A percentile compares a stretch with the other conserved stretches of the same genome.
phyloP scores from a whole-genome alignment of 2,113 vertebrate species.

The Heliornis fulica region DNA sequence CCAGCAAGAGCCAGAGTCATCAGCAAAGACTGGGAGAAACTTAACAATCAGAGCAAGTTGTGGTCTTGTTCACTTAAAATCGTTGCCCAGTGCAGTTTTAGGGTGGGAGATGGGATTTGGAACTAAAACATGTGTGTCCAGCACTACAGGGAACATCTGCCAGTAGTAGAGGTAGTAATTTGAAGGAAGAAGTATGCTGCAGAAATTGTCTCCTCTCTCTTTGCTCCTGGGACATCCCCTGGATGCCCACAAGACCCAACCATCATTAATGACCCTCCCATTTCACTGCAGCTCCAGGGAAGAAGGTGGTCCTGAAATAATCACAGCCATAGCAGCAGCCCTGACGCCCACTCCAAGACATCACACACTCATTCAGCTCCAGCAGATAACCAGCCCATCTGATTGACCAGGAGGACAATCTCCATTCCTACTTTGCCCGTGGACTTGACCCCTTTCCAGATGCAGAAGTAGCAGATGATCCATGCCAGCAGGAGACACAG shows the following conservation, averaged over 20 bases:
- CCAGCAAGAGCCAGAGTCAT: neutral
- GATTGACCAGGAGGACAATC: neutral
- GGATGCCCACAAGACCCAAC: neutral
- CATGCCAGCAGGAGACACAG: slow-evolving; percentile 76
- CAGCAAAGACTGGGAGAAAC: neutral
- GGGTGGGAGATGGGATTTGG: neutral
- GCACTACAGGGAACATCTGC: neutral
- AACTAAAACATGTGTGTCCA: neutral
- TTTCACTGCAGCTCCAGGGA: neutral
- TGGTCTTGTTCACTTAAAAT: neutral
- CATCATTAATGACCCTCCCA: neutral
- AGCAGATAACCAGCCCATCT: neutral
- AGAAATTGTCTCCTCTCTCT: neutral
- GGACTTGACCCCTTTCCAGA: slow-evolving; percentile 85
- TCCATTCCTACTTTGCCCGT: slow-evolving; percentile 76
- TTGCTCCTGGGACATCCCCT: neutral
- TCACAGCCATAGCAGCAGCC: neutral
- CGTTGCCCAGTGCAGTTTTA: neutral
- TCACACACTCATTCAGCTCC: neutral
- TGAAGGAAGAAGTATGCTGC: neutral
- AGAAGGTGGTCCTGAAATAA: neutral
- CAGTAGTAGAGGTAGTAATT: neutral
- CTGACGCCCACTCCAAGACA: neutral
- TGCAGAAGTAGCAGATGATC: slow-evolving; percentile 83
- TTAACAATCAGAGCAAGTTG: neutral